A percentile compares a stretch with the other conserved stretches of the same genome.
phyloP scores from a whole-genome alignment of 2,888 invertebrate genomes.

The Labia minor region DNA sequence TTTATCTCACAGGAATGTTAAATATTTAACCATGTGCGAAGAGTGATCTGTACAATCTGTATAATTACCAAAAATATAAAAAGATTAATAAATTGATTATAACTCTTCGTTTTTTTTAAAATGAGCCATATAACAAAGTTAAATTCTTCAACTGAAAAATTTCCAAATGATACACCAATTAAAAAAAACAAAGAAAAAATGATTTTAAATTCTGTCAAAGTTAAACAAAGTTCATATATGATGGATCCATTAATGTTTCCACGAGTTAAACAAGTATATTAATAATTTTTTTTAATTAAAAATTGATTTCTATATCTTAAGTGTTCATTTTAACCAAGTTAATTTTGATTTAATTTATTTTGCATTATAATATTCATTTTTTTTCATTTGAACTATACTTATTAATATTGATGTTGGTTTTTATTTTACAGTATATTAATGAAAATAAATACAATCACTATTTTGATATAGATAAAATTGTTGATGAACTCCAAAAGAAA shows the following conservation, averaged over 20 bases:
- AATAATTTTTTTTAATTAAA: too few species aligned
- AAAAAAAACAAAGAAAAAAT: too few species aligned
- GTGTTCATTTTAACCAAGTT: too few species aligned
- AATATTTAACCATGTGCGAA: too few species aligned
- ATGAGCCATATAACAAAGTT: background rate
- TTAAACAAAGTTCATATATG: background rate
- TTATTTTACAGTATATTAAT: slow-evolving; percentile 54
- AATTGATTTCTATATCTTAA: too few species aligned
- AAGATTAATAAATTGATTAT: too few species aligned
- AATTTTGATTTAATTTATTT: too few species aligned
- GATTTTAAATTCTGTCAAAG: background rate
- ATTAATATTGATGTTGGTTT: slow-evolving; percentile 18
- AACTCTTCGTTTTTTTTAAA: background rate
- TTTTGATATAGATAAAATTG: slow-evolving; percentile 74
- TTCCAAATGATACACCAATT: background rate
- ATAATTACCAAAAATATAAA: too few species aligned
- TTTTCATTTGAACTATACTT: too few species aligned
- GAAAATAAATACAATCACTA: slow-evolving; percentile 69
- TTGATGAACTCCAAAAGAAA: slow-evolving; percentile 61
- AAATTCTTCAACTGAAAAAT: background rate
- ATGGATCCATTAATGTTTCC: slow-evolving; percentile 39
- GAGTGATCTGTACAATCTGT: too few species aligned
- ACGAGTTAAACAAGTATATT: slow-evolving; percentile 44
- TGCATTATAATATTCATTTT: too few species aligned
- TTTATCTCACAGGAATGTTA: too few species aligned